Conservation (phyloP, 2,888 invertebrate genomes). For the Mythimna vitellina region DNA sequence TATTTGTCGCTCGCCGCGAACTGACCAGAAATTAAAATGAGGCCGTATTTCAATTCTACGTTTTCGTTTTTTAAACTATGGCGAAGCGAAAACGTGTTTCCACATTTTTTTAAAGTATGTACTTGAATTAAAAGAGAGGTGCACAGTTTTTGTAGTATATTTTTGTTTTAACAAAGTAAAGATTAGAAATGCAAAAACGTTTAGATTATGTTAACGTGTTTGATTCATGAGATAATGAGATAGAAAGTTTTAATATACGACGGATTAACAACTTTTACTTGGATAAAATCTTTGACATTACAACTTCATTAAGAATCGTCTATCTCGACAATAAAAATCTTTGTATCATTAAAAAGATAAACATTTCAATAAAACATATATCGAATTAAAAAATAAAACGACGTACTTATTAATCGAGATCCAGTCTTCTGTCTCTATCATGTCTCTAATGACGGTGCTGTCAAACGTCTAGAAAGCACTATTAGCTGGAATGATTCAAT, state of each 20-base stretch:
- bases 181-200: conserved; percentile 41
- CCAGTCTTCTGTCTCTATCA: conserved; percentile 77
- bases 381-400: conserved; percentile 62
- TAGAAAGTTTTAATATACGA: conserved; percentile 48
- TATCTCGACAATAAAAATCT: conserved; percentile 57
- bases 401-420: conserved; percentile 75
- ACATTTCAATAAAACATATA: conserved; percentile 54
- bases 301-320: conserved; percentile 53
- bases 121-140: conserved; percentile 18
- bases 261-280: conserved; percentile 48
- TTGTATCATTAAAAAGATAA: conserved; percentile 60
- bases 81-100: conserved; percentile 36
- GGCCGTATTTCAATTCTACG: conserved; percentile 54
- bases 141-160: conserved; percentile 21
- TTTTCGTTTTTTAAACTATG: conserved; percentile 54
- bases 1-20: conserved; percentile 71
- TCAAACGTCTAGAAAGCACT: conserved; percentile 85
- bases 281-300: conserved; percentile 45
- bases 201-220: conserved; percentile 17
- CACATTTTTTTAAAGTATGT: conserved; percentile 41
- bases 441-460: conserved; percentile 83
- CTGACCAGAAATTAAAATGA: conserved; percentile 63
- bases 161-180: conserved; percentile 28
- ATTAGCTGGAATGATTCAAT: conserved; percentile 86
- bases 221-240: conserved; percentile 13